Conservation (phyloP, 1,140 invertebrate genomes). For the Drosophila nasuta region DNA sequence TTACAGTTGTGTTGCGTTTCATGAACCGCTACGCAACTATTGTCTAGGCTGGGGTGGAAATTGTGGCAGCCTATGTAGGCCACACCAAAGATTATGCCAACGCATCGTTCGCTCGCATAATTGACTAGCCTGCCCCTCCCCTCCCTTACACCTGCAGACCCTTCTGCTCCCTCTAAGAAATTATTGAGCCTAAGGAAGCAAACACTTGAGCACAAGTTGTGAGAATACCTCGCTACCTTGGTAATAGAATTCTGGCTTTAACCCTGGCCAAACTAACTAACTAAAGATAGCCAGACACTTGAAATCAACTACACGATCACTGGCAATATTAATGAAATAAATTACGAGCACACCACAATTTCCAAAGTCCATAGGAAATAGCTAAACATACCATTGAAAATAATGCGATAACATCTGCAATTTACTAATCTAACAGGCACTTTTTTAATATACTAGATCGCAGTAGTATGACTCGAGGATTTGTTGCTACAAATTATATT, state of each 20-base stretch:
- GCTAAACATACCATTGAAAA: not conserved
- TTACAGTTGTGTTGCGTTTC: slow-evolving; percentile 75
- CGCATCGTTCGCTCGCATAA: slow-evolving; percentile 46
- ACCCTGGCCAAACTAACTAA: not conserved
- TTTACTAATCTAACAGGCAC: not conserved
- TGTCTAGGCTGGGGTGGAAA: not conserved
- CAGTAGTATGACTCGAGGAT: not conserved
- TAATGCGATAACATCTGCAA: not conserved
- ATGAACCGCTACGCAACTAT: slow-evolving; percentile 20
- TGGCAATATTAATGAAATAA: not conserved
- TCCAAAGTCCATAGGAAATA: slow-evolving; percentile 2
- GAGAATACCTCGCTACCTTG: not conserved
- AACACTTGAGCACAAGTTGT: slow-evolving; percentile 12
- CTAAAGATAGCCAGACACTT: slow-evolving; percentile 13
- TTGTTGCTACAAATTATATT: not conserved
- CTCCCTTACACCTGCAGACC: not conserved
- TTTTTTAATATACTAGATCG: not conserved
- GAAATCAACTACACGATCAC: not conserved
- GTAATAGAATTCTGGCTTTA: not conserved
- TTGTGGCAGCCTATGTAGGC: slow-evolving; percentile 29
- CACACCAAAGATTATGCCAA: slow-evolving; percentile 49
- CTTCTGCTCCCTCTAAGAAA: not conserved
- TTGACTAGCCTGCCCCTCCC: slow-evolving; percentile 23
- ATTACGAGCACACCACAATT: not conserved
- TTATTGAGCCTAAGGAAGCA: slow-evolving; percentile 25